Evolutionary conservation across 35 echinoderm and acorn worm species (phyloP).

Genomic region (Apostichopus californicus): DNA sequence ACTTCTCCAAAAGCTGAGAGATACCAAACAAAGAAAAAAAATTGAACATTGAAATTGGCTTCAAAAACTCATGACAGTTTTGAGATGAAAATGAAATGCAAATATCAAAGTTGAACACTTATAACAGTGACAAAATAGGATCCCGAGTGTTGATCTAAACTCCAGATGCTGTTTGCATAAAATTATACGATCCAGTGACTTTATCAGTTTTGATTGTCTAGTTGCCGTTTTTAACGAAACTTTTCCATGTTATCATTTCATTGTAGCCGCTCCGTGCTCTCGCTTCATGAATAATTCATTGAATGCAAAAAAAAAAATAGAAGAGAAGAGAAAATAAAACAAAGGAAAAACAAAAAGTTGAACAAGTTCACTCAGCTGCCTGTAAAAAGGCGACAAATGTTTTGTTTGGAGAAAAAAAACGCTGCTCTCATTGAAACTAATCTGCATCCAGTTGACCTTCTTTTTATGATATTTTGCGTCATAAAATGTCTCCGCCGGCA

Average conservation of each 20-base stretch:
- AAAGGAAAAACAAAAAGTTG: conserved; percentile 3
- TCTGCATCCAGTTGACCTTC: conserved; percentile 47
- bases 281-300: conserved; percentile 33
- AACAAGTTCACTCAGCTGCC: conserved; percentile 51
- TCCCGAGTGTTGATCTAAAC: conserved; percentile 30
- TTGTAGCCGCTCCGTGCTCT: neutral
- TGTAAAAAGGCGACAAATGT: neutral
- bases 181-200: conserved; percentile 48
- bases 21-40: conserved; percentile 34
- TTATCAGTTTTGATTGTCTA: conserved; percentile 39
- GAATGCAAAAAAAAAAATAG: neutral
- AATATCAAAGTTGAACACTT: conserved; percentile 46
- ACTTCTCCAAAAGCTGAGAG: neutral
- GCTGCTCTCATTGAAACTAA: conserved; percentile 26
- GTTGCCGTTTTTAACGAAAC: neutral
- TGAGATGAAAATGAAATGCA: conserved; percentile 18
- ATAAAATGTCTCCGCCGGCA: conserved; percentile 8
- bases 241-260: conserved; percentile 14
- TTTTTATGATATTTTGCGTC: conserved; percentile 46
- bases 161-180: conserved; percentile 30
- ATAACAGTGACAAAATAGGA: conserved; percentile 23
- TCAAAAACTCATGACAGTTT: neutral
- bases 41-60: conserved; percentile 6
- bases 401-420: neutral
- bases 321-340: neutral